Conservation (phyloP, 2,113 vertebrate genomes). For the Rhynchomys soricoides region DNA sequence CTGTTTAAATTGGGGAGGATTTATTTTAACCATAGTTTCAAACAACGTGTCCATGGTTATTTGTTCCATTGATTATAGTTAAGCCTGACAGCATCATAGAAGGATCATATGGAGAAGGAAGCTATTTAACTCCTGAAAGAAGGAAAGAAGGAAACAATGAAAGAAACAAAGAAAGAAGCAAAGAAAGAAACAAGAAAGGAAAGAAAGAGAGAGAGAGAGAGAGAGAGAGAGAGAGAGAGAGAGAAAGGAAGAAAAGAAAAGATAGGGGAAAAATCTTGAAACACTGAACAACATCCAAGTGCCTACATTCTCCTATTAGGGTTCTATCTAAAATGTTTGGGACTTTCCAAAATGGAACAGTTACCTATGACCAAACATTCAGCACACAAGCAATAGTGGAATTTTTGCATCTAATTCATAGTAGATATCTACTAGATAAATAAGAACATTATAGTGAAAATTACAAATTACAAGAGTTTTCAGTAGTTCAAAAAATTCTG, state of each 20-base stretch:
- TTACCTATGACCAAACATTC: neutral
- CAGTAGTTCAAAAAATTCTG: neutral
- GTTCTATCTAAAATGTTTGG: neutral
- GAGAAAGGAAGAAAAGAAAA: no score
- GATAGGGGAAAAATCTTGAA: rapidly evolving
- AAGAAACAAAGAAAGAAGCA: no score
- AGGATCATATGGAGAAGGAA: neutral
- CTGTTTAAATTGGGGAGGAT: neutral
- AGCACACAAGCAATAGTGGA: neutral
- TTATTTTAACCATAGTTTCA: no score
- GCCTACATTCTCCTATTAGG: neutral
- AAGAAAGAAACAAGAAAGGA: no score
- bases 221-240: no score
- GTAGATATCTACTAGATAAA: neutral
- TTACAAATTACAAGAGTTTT: neutral
- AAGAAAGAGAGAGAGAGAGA: no score
- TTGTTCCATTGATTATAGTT: neutral
- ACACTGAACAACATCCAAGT: neutral
- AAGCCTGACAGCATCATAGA: neutral
- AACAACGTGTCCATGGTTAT: neutral
- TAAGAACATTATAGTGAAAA: neutral
- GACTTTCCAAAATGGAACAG: neutral
- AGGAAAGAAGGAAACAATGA: no score
- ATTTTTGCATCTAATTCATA: neutral
- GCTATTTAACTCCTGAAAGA: neutral